Evolutionary conservation across 1,140 invertebrate species (phyloP), one percentile per base, ranked within the genome.

Genomic region (Leptestheria dahalacensis): DNA sequence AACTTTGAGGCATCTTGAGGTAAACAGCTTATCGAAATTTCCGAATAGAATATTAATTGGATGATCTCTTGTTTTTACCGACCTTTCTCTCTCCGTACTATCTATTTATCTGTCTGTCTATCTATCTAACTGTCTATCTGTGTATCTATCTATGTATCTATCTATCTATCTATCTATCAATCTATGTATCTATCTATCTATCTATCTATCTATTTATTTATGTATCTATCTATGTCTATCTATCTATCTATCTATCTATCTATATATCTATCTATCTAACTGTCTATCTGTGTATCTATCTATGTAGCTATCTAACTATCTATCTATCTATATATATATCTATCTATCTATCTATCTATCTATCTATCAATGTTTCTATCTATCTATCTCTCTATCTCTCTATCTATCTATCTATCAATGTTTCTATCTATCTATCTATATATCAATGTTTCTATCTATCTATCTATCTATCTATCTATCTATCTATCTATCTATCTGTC

Each of bases 401-500:
- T 46, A 3, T 46, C 54, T 46, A 4, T 46, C 26, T 56, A 11
- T 46, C 54, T 46, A 4, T 25, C 54, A 12, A 3, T 24, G 15
- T 28, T 3, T 28, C 18, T 56, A 18, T 56, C 20, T 56, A 18
- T 28, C 26, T 56, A 18, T 56, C 54, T 46, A 1, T 28, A 18
- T 56, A 15, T 41, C 33, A 9, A 15, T 15, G 6, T 41, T 6
- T 41, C 33, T 41, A n/a, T n/a, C n/a, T n/a, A n/a, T 41, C 33
- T 15, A 41, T 41, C 33, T 15, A 15, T 41, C 33, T 41, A 15
- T 41, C 33, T 41, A 41, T 15, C 33, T 41, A 15, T 56, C 54
- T 56, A 18, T 3, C 54, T 56, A 21, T 56, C 54, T 25, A 1
- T 56, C 54, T 46, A 26, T 56, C 23, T 46, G 11, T 56, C 54